These are phyloP conservation scores for Malurus leucopterus DNA, from an alignment of 2,797 vertebrate genomes.

Conservation along the genomic window DNA sequence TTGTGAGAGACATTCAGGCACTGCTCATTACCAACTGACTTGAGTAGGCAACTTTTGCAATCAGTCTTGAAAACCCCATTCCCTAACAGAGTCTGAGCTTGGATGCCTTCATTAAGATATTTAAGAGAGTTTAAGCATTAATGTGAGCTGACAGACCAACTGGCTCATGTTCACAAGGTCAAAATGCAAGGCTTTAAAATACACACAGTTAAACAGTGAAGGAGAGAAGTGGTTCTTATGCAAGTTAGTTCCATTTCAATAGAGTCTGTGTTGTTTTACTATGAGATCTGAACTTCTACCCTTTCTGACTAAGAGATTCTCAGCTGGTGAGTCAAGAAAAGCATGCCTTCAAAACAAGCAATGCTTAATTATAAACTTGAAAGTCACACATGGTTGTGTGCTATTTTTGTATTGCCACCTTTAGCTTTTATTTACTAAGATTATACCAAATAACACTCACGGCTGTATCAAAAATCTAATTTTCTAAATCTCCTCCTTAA, in stretches of 20 bases:
- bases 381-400: neutral
- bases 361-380: neutral
- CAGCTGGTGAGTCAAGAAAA: neutral
- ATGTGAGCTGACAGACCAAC: neutral
- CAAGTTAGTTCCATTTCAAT: neutral
- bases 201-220: neutral
- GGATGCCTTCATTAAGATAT: neutral
- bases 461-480: neutral
- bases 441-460: neutral
- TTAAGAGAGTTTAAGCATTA: neutral
- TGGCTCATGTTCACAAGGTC: neutral
- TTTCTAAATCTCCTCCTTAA: neutral
- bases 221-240: neutral
- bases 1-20: neutral
- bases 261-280: neutral
- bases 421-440: neutral
- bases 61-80: neutral
- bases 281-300: neutral
- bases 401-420: neutral
- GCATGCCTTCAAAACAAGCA: neutral
- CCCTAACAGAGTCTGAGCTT: neutral
- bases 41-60: neutral
- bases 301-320: neutral
- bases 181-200: neutral
- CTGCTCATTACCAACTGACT: neutral